These are phyloP conservation scores for Harpalus rubripes DNA, from an alignment of 2,888 invertebrate genomes.

Conservation along the genomic window DNA sequence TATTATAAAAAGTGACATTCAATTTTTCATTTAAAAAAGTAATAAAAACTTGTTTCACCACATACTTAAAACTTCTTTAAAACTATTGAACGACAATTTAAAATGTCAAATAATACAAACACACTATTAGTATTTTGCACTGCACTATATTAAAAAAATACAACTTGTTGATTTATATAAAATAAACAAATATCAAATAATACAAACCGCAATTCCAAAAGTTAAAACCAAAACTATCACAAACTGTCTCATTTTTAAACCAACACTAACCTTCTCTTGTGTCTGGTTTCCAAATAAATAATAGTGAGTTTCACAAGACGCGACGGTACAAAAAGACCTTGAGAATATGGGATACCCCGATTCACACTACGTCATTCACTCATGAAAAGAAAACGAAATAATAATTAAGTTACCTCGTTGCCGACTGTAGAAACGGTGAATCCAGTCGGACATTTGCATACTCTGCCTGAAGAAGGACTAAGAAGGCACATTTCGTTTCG, in stretches of 20 bases:
- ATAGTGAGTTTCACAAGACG: constrained; percentile 46
- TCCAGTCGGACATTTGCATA: constrained; percentile 76
- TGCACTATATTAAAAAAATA: too few relatives aligned
- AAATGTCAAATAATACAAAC: too few relatives aligned
- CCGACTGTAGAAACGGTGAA: constrained; percentile 71
- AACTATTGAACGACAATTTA: too few relatives aligned
- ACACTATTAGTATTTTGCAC: too few relatives aligned
- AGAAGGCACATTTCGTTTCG: constrained; percentile 81
- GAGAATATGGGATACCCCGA: constrained; percentile 54
- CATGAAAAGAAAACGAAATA: not conserved
- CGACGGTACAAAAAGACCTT: constrained; percentile 41
- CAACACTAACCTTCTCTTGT: constrained; percentile 61
- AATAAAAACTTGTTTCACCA: not conserved
- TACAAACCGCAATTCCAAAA: constrained; percentile 60
- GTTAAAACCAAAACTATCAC: constrained; percentile 46
- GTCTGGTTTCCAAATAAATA: constrained; percentile 60
- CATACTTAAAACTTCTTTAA: too few relatives aligned
- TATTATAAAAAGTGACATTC: too few relatives aligned
- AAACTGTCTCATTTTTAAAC: constrained; percentile 59
- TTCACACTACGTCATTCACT: constrained; percentile 20
- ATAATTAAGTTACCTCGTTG: constrained; percentile 57
- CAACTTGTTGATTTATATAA: too few relatives aligned
- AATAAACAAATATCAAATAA: constrained; percentile 17
- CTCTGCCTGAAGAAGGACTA: constrained; percentile 73
- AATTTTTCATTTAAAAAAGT: not conserved